Percentiles rank a stretch among this genome's conserved stretches.
phyloP scores from a whole-genome alignment of 2,113 vertebrate genomes.

The Oreocharis arfaki region DNA sequence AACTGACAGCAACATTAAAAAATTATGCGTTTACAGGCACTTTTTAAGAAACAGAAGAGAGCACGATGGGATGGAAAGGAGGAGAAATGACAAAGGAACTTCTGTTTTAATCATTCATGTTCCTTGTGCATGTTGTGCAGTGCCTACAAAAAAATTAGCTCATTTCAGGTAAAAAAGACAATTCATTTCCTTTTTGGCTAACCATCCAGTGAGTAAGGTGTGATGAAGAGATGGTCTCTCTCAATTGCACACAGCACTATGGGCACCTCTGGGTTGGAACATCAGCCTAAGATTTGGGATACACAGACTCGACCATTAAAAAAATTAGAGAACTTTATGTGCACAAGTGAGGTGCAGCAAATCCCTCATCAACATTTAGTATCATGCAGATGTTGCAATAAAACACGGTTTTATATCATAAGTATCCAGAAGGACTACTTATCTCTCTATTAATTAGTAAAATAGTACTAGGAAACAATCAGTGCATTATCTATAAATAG shows the following conservation, averaged over 20 bases:
- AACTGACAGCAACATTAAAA: not conserved
- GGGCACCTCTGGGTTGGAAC: not conserved
- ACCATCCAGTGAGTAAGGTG: not conserved
- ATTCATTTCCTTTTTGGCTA: not conserved
- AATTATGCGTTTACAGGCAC: not conserved
- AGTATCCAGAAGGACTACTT: not conserved
- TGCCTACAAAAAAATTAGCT: not conserved
- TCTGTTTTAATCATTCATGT: accelerated
- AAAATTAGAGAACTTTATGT: not conserved
- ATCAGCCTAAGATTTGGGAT: not conserved
- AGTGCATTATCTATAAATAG: not conserved
- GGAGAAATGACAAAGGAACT: not conserved
- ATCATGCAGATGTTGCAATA: not conserved
- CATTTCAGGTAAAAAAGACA: not conserved
- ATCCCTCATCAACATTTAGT: not conserved
- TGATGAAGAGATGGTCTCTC: not conserved
- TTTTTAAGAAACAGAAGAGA: not conserved
- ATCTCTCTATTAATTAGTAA: not conserved
- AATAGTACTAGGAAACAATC: not conserved
- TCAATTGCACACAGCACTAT: not conserved
- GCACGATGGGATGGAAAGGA: not conserved
- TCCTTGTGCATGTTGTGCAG: not conserved
- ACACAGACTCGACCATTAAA: not conserved
- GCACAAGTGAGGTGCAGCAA: not conserved
- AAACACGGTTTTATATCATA: not conserved